These are phyloP conservation scores for Petrocephalus sullivani DNA, from an alignment of 2,797 vertebrate genomes.

Conservation along the genomic window DNA sequence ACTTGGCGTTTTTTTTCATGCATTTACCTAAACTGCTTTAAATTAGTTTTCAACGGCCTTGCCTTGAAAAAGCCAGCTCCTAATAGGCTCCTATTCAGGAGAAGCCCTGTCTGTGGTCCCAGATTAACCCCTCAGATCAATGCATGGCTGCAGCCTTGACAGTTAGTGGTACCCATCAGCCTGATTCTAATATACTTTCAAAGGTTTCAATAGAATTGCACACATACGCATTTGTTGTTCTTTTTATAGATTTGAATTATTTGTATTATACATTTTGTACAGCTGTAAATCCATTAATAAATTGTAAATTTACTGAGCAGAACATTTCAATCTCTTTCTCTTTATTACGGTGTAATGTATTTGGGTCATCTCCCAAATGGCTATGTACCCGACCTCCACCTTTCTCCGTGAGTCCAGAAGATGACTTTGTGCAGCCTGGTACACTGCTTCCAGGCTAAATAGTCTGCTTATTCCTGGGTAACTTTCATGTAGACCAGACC, in stretches of 20 bases:
- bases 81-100: background rate
- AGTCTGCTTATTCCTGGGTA: background rate
- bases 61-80: background rate
- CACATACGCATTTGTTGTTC: constrained; percentile 21
- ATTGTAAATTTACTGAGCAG: constrained; percentile 36
- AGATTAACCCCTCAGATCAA: background rate
- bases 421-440: background rate
- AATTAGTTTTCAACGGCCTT: background rate
- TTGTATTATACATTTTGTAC: constrained; percentile 63
- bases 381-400: too few species aligned
- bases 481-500: background rate
- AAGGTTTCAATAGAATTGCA: constrained; percentile 6
- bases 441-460: background rate
- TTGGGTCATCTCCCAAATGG: background rate
- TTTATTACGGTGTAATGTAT: background rate
- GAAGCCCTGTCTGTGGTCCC: background rate
- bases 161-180: background rate
- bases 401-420: background rate
- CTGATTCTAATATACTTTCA: background rate
- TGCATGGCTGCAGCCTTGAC: constrained; percentile 30
- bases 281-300: constrained; percentile 63
- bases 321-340: background rate
- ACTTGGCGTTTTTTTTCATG: background rate
- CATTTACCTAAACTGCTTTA: background rate
- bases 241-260: constrained; percentile 44